Evolutionary conservation across 2,888 invertebrate genomes (phyloP).

Genomic region (Tenthredo mesomela): DNA sequence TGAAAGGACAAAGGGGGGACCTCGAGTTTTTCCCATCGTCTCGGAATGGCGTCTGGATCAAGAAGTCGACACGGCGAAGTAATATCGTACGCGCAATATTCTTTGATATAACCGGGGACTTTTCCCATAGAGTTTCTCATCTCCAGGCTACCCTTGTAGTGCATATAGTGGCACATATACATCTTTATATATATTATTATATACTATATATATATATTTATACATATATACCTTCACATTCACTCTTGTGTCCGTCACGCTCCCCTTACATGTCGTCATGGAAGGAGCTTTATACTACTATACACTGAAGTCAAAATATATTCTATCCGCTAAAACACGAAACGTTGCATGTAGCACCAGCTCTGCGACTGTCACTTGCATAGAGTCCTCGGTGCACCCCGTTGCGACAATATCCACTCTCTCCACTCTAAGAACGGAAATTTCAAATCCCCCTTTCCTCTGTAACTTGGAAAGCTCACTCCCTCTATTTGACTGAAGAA

Average conservation of each 20-base stretch:
- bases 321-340: constrained; percentile 66
- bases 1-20: constrained; percentile 10
- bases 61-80: constrained; percentile 44
- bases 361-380: constrained; percentile 38
- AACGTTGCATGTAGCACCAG: constrained; percentile 39
- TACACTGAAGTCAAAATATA: constrained; percentile 61
- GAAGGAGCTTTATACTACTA: constrained; percentile 5
- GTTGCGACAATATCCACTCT: constrained; percentile 42
- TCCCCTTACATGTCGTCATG: constrained; percentile 3
- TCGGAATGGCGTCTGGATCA: constrained; percentile 30
- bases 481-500: background rate
- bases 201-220: background rate
- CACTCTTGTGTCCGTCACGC: constrained; percentile 26
- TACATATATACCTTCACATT: background rate
- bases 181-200: background rate
- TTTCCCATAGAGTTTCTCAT: constrained; percentile 54
- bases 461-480: background rate
- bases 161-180: background rate
- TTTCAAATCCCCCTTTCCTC: constrained; percentile 24
- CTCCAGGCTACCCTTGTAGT: constrained; percentile 32
- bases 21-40: constrained; percentile 12
- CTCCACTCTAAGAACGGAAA: constrained; percentile 25
- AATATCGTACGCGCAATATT: constrained; percentile 49
- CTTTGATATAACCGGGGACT: constrained; percentile 37
- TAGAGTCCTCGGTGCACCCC: constrained; percentile 21